These are phyloP conservation scores for Drosophila recens DNA, from an alignment of 2,888 invertebrate genomes.

Conservation along the genomic window DNA sequence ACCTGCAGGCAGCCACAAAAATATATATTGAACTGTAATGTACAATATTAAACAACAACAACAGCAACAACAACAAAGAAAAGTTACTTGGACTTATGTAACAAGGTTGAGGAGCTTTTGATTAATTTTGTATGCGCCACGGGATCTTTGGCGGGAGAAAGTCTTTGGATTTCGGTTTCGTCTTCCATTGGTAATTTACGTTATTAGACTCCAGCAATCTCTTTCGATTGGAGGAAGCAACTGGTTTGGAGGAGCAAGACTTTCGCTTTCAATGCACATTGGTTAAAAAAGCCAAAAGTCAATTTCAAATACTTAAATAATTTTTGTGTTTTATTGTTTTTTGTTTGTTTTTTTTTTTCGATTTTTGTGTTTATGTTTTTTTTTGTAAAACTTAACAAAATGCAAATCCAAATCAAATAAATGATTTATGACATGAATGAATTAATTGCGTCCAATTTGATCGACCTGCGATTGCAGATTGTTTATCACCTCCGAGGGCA, in stretches of 20 bases:
- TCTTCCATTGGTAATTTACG: constrained; percentile 8
- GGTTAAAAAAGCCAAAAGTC: constrained; percentile 32
- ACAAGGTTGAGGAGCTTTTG: constrained; percentile 77
- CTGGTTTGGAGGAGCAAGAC: constrained; percentile 74
- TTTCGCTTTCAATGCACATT: constrained; percentile 59
- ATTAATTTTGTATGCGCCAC: constrained; percentile 57
- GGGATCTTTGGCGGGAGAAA: constrained; percentile 55
- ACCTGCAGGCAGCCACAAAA: constrained; percentile 40
- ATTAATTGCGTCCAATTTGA: constrained; percentile 90
- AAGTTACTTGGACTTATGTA: constrained; percentile 58
- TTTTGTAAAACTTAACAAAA: constrained; percentile 68
- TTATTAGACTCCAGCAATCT: constrained; percentile 40
- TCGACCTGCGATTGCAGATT: constrained; percentile 94
- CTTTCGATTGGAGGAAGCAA: constrained; percentile 65
- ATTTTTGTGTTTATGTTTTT: constrained; percentile 24
- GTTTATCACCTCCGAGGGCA: constrained; percentile 94
- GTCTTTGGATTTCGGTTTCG: constrained; percentile 24
- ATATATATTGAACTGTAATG: constrained; percentile 66
- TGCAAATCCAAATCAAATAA: constrained; percentile 47
- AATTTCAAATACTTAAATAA: constrained; percentile 47
- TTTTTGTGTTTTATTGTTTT: constrained; percentile 31
- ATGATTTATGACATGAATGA: constrained; percentile 38
- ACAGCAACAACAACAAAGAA: constrained; percentile 4
- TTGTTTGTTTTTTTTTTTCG: constrained; percentile 20
- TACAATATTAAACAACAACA: constrained; percentile 32